These are phyloP conservation scores for Calvadosia cruxmelitensis DNA, from an alignment of 30 jellyfish, hydroid and myxozoan species.

Conservation along the genomic window DNA sequence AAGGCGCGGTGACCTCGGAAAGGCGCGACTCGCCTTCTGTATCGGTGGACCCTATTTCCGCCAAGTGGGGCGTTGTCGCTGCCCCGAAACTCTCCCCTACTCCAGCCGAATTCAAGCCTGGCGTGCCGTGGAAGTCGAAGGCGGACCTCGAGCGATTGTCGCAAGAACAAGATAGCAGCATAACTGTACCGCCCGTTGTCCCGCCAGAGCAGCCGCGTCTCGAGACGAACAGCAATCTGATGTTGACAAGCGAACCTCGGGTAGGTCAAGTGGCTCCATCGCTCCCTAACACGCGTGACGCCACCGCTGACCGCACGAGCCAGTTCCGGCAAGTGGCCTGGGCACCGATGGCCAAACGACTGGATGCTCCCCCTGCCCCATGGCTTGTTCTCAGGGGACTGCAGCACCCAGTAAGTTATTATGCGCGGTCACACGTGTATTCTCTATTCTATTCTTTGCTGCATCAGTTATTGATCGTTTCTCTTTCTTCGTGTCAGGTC, in stretches of 20 bases:
- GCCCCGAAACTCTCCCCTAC: constrained; percentile 98
- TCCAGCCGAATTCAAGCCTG: constrained; percentile 96
- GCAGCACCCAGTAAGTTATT: not conserved
- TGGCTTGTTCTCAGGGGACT: not conserved
- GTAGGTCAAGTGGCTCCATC: not conserved
- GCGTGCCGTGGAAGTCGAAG: constrained; percentile 94
- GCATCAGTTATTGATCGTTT: too few species aligned
- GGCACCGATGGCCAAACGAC: not conserved
- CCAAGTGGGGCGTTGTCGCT: constrained; percentile 98
- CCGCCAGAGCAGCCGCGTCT: not conserved
- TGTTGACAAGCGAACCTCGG: too few species aligned
- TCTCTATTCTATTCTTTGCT: too few species aligned
- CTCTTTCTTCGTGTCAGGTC: too few species aligned
- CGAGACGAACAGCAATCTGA: not conserved
- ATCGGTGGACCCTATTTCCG: constrained; percentile 90
- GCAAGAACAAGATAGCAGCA: not conserved
- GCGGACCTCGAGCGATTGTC: constrained; percentile 41
- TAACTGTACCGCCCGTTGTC: not conserved
- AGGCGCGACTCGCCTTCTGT: constrained; percentile 17
- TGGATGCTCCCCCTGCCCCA: not conserved
- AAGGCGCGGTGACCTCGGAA: not conserved
- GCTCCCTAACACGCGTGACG: not conserved
- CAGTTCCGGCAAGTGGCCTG: not conserved
- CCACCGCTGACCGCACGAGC: not conserved
- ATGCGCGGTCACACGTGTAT: too few species aligned